phyloP scores from a whole-genome alignment of 92 coral and sea anemone species.

The Epizoanthus scotinus region DNA sequence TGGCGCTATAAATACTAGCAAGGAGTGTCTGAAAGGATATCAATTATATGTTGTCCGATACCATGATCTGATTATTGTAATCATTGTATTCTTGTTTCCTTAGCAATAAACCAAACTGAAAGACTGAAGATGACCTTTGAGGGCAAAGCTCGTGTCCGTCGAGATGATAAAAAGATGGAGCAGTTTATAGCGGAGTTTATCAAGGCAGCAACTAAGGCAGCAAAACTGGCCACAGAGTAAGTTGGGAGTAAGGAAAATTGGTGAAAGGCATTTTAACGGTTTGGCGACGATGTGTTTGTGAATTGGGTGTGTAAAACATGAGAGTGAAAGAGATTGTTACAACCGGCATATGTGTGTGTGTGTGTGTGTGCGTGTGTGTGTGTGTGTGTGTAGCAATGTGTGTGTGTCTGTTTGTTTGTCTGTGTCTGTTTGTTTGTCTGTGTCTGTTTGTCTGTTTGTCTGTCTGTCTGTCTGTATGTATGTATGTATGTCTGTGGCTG shows the following conservation, averaged over 20 bases:
- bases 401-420: neutral
- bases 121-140: conserved; percentile 21
- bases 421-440: too few species aligned
- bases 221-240: conserved; percentile 36
- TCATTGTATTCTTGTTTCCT: conserved; percentile 14
- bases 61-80: neutral
- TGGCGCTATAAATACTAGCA: too few species aligned
- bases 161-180: neutral
- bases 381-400: too few species aligned
- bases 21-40: neutral
- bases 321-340: neutral
- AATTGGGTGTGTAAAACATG: neutral
- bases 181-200: conserved; percentile 30
- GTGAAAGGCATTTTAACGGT: neutral
- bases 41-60: neutral
- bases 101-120: conserved; percentile 22
- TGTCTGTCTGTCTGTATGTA: too few species aligned
- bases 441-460: neutral
- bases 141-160: conserved; percentile 16
- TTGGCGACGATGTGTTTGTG: neutral
- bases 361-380: too few species aligned
- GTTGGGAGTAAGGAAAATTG: neutral
- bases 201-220: conserved; percentile 18
- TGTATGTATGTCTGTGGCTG: too few species aligned
- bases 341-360: too few species aligned